A percentile compares a stretch with the other conserved stretches of the same genome.
Evolutionary conservation across 2,113 vertebrate species (phyloP).

Genomic region (Octodon degus): DNA sequence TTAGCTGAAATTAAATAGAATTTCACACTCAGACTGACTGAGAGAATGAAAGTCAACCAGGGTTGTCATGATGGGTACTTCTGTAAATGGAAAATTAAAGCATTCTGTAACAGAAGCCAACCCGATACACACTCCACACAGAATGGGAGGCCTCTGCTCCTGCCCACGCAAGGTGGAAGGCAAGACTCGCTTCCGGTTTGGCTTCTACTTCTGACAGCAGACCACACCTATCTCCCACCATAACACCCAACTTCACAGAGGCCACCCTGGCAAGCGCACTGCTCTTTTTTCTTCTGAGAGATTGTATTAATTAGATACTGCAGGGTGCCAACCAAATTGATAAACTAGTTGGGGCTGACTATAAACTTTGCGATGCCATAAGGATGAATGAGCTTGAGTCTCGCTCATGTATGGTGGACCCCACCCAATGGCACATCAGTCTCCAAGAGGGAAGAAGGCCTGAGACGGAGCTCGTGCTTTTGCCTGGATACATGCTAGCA

Average conservation of each 20-base stretch:
- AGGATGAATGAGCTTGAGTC: not conserved
- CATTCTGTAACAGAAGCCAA: not conserved
- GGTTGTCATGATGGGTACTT: not conserved
- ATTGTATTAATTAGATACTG: not conserved
- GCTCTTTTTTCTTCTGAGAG: not conserved
- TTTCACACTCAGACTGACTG: not conserved
- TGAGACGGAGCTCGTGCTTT: not conserved
- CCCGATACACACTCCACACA: not conserved
- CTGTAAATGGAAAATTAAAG: not conserved
- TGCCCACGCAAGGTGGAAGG: not conserved
- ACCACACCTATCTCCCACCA: not conserved
- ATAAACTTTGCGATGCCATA: not conserved
- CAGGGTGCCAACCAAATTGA: not conserved
- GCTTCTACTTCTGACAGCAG: not conserved
- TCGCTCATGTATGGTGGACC: not conserved
- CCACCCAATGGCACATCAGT: not conserved
- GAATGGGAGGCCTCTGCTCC: not conserved
- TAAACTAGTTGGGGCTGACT: not conserved
- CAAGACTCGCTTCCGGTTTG: not conserved
- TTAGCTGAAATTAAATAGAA: slow-evolving; percentile 55
- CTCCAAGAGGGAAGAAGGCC: not conserved
- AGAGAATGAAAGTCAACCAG: not conserved
- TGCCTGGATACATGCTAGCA: not conserved
- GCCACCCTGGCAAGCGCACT: accelerated
- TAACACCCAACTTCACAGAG: not conserved